Evolutionary conservation across 1,140 invertebrate species (phyloP).

Genomic region (Bombus sibiricus): DNA sequence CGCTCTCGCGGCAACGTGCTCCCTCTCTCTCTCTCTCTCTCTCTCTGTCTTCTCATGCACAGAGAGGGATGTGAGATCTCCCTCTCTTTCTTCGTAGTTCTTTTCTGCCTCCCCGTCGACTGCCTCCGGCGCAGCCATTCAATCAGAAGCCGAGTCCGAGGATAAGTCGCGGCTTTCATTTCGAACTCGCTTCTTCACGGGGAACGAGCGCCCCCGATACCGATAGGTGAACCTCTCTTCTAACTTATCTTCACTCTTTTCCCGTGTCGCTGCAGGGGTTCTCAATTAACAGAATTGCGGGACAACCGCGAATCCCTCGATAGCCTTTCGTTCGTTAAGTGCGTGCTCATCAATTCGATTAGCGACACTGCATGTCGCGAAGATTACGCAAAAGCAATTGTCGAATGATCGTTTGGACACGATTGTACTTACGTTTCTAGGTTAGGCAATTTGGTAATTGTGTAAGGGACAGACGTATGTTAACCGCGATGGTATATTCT

Average conservation of each 20-base stretch:
- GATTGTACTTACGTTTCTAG: not conserved
- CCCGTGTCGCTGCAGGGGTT: slow-evolving; percentile 17
- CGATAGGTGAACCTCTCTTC: slow-evolving; percentile 52
- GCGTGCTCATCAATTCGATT: not conserved
- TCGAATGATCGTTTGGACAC: not conserved
- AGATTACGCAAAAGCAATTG: not conserved
- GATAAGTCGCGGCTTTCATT: slow-evolving; percentile 78
- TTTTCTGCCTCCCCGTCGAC: slow-evolving; percentile 34
- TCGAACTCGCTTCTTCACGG: slow-evolving; percentile 47
- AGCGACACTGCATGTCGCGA: too few relatives aligned
- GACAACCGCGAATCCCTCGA: not conserved
- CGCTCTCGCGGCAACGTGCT: slow-evolving; percentile 52
- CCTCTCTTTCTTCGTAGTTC: slow-evolving; percentile 23
- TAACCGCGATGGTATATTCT: too few relatives aligned
- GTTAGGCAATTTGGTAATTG: too few relatives aligned
- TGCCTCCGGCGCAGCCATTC: slow-evolving; percentile 81
- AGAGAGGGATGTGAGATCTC: slow-evolving; percentile 62
- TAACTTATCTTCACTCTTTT: slow-evolving; percentile 8
- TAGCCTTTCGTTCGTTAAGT: not conserved
- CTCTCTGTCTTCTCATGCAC: slow-evolving; percentile 61
- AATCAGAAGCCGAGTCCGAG: slow-evolving; percentile 76
- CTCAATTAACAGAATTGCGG: not conserved
- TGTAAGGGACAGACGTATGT: too few relatives aligned
- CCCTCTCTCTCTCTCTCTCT: slow-evolving; percentile 16
- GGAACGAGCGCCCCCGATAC: slow-evolving; percentile 59